These are phyloP conservation scores for Upupa epops DNA, from an alignment of 2,113 vertebrate species.

Conservation along the genomic window DNA sequence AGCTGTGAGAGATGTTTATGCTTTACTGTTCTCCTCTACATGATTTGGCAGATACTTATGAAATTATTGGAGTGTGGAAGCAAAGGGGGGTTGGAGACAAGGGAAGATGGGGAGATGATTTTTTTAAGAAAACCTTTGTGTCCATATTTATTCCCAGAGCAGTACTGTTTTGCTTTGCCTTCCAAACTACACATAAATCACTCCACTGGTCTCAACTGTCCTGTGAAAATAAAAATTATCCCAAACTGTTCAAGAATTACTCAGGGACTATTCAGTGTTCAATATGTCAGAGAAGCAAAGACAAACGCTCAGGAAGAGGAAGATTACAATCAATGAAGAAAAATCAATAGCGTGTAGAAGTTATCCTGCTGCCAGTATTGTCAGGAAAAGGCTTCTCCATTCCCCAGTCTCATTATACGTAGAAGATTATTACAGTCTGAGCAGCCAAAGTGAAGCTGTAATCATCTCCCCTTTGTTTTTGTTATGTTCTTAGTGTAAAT, in stretches of 20 bases:
- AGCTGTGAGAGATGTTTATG: constrained; percentile 78
- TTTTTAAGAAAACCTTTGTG: neutral
- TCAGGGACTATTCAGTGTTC: constrained; percentile 79
- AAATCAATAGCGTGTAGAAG: constrained; percentile 75
- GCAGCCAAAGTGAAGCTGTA: constrained; percentile 28
- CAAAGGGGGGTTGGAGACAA: neutral
- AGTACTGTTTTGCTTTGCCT: constrained; percentile 68
- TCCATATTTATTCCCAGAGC: constrained; percentile 51
- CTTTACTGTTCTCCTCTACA: constrained; percentile 71
- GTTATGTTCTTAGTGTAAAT: constrained; percentile 63
- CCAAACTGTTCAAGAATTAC: constrained; percentile 79
- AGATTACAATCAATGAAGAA: constrained; percentile 82
- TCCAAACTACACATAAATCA: constrained; percentile 77
- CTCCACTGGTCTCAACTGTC: constrained; percentile 77
- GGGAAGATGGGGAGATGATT: neutral
- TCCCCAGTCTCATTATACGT: constrained; percentile 65
- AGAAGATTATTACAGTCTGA: constrained; percentile 72
- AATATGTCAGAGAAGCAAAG: constrained; percentile 80
- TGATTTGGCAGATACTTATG: constrained; percentile 70
- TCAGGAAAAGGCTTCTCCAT: constrained; percentile 57
- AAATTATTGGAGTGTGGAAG: constrained; percentile 73
- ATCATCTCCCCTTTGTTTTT: constrained; percentile 10
- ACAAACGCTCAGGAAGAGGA: constrained; percentile 75
- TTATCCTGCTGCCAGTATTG: constrained; percentile 67
- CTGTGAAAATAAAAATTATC: constrained; percentile 83